phyloP scores from a whole-genome alignment of 1,140 invertebrate species.

The Asobara japonica region DNA sequence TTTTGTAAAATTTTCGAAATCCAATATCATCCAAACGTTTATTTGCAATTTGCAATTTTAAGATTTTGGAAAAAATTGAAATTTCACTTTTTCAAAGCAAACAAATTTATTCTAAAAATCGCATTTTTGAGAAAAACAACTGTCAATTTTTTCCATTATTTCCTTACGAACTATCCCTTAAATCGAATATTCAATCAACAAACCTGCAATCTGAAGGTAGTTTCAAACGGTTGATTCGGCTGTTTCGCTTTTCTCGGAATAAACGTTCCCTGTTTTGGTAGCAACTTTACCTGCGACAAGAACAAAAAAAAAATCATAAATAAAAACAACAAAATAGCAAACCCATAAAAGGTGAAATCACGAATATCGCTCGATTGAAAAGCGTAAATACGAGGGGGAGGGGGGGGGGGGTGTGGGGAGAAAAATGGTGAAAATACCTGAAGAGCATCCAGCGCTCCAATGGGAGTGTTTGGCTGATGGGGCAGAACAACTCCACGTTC shows the following conservation, averaged over 20 bases:
- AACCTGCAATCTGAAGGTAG: slow-evolving; percentile 77
- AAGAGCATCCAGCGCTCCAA: slow-evolving; percentile 73
- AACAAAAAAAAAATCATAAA: slow-evolving; percentile 19
- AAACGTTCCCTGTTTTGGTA: slow-evolving; percentile 66
- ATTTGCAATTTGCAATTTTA: too few relatives aligned
- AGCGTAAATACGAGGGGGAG: too few relatives aligned
- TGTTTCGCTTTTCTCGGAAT: slow-evolving; percentile 60
- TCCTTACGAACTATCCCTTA: too few relatives aligned
- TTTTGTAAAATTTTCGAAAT: neutral
- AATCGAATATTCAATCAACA: too few relatives aligned
- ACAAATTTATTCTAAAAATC: too few relatives aligned
- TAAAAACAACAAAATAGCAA: neutral
- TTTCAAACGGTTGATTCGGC: slow-evolving; percentile 75
- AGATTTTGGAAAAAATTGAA: too few relatives aligned
- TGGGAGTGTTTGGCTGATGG: slow-evolving; percentile 84
- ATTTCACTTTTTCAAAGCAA: too few relatives aligned
- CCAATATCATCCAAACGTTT: too few relatives aligned
- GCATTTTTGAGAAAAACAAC: too few relatives aligned
- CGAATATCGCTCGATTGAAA: neutral
- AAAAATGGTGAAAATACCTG: slow-evolving; percentile 55
- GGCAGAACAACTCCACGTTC: slow-evolving; percentile 72
- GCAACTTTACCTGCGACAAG: slow-evolving; percentile 69
- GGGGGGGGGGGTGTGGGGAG: neutral
- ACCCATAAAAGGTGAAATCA: neutral
- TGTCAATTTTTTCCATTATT: too few relatives aligned